A percentile compares a stretch with the other conserved stretches of the same genome.
phyloP scores from a whole-genome alignment of 2,888 invertebrate genomes.

The Schrankia costaestrigalis region DNA sequence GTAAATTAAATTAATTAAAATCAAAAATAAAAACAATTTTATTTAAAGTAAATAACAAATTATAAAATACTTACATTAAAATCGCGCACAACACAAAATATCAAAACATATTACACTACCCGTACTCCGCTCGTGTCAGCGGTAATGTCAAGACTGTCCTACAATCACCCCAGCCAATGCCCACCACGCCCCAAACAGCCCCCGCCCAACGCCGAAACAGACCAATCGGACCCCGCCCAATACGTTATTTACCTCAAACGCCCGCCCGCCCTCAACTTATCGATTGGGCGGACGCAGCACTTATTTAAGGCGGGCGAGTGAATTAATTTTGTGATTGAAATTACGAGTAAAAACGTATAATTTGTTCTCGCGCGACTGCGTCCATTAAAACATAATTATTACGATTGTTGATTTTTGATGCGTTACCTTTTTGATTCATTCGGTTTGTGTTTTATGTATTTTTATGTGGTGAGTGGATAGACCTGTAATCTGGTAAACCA shows the following conservation, averaged over 20 bases:
- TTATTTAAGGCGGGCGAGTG: slow-evolving; percentile 74
- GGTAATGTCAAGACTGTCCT: slow-evolving; percentile 23
- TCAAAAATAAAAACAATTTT: neutral
- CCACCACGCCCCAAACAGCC: slow-evolving; percentile 40
- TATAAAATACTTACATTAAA: slow-evolving; percentile 19
- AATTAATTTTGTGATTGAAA: slow-evolving; percentile 79
- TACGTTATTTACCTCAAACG: slow-evolving; percentile 72
- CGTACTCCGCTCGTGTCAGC: slow-evolving; percentile 16
- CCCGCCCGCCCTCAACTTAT: slow-evolving; percentile 70
- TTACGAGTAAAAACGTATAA: slow-evolving; percentile 66
- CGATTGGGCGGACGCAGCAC: slow-evolving; percentile 69
- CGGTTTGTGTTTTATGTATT: neutral
- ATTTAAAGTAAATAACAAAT: neutral
- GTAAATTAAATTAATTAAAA: neutral
- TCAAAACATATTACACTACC: slow-evolving; percentile 24
- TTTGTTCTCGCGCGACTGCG: slow-evolving; percentile 56
- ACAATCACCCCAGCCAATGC: slow-evolving; percentile 35
- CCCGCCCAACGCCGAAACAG: slow-evolving; percentile 37
- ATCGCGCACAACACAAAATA: slow-evolving; percentile 20
- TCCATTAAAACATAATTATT: slow-evolving; percentile 59
- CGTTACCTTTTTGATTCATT: slow-evolving; percentile 28
- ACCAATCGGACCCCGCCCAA: slow-evolving; percentile 50
- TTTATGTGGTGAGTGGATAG: too few relatives aligned
- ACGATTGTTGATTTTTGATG: slow-evolving; percentile 36
- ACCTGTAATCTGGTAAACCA: too few relatives aligned